Evolutionary conservation across 2,113 vertebrate genomes (phyloP), one percentile per base, ranked within the genome.

Genomic region (Conger conger): DNA sequence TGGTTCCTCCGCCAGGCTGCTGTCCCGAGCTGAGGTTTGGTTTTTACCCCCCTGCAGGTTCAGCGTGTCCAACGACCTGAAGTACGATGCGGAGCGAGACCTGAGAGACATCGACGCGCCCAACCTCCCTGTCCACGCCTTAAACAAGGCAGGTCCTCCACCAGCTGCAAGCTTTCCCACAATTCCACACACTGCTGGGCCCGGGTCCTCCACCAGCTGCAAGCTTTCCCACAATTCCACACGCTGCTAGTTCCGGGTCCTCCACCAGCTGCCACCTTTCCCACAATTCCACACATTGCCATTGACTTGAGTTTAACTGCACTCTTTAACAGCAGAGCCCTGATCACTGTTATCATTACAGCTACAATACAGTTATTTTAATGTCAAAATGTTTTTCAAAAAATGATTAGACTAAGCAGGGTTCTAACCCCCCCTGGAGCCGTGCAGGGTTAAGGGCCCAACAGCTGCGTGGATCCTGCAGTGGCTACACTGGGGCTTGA

Each of bases 51-150:
- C 7, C 63, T 81, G 57, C 92, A 99, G 98, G 98, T 99, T 99
- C 94, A 99, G 98, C 18, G 97, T 98, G 91, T 99, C 98, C 90
- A 99, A 99, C 15, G 98, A 99, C 91, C 97, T 99, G 92, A 98
- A 97, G 88, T 99, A 97, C 0, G 98, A 99, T 85, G 97, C 98
- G 1, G 98, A 99, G 93, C 95, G 98, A 83, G 98, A 99, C 95
- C 95, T 99, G 89, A 96, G 97, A 92, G 98, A 99, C 92, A 99
- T 99, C 7, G 93, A 98, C 45, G 97, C 98, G 45, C 88, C 93
- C 0, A 91, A 91, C 93, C 97, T 99, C 87, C 94, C 96, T 23
- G 97, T 99, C 92, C 97, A 98, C 40, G 98, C 98, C 85, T 95
- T 99, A 94, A 99, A 97, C 95, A 99, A 99, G 97, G 98, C 99